These are phyloP conservation scores for Galerucella calmariensis DNA, from an alignment of 2,888 invertebrate genomes.

Conservation along the genomic window DNA sequence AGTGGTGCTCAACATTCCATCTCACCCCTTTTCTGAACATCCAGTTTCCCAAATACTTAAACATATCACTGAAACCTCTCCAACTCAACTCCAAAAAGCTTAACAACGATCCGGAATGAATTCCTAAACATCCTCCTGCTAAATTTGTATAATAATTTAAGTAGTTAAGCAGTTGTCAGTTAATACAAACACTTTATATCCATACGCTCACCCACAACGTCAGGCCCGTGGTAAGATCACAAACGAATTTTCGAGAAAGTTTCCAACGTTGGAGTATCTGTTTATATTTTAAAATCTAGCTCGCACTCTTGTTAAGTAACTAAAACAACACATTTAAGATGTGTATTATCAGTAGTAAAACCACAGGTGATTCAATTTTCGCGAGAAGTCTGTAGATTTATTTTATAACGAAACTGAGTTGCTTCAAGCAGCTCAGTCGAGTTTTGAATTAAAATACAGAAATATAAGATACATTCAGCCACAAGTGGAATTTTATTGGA, in stretches of 20 bases:
- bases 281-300: no score
- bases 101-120: conserved; percentile 25
- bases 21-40: conserved; percentile 9
- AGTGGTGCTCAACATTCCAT: not conserved
- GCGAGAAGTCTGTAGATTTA: no score
- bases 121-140: conserved; percentile 19
- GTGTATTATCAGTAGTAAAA: no score
- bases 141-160: conserved; percentile 29
- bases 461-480: no score
- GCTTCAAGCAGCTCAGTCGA: no score
- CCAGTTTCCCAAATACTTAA: conserved; percentile 6
- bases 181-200: conserved; percentile 26
- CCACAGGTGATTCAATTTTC: no score
- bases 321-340: no score
- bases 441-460: no score
- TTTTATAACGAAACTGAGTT: no score
- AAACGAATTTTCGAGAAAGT: not conserved
- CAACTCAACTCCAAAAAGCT: conserved; percentile 16
- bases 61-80: conserved; percentile 17
- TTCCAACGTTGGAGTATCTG: not conserved
- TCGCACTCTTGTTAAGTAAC: no score
- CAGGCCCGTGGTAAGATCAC: conserved; percentile 15
- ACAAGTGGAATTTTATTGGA: no score
- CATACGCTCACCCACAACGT: not conserved
- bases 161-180: conserved; percentile 29